Evolutionary conservation across 35 echinoderm and acorn worm genomes (phyloP).

Genomic region (Apostichopus californicus): DNA sequence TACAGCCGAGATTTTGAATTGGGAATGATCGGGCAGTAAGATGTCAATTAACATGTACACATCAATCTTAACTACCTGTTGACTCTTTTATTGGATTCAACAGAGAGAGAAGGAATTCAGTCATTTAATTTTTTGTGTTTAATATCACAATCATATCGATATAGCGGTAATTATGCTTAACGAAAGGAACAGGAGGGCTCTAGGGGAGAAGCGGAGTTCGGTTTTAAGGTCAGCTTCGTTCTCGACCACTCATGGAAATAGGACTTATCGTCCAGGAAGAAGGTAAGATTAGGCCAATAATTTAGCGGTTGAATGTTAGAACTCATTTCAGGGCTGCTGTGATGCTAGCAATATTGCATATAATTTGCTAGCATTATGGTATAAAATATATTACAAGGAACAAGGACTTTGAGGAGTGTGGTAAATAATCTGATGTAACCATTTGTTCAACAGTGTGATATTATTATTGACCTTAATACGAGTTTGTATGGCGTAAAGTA

Average conservation of each 20-base stretch:
- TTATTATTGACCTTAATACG: too few species aligned
- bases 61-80: neutral
- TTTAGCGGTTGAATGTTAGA: too few species aligned
- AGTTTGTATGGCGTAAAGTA: too few species aligned
- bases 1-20: neutral
- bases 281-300: slow-evolving; percentile 1
- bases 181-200: slow-evolving; percentile 33
- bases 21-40: neutral
- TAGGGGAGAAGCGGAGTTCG: slow-evolving; percentile 41
- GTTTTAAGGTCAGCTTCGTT: slow-evolving; percentile 36
- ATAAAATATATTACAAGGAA: too few species aligned
- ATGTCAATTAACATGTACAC: neutral
- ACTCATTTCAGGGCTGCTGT: too few species aligned
- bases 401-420: too few species aligned
- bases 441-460: too few species aligned
- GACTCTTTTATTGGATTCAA: neutral
- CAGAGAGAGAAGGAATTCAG: neutral
- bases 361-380: too few species aligned
- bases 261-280: slow-evolving; percentile 32
- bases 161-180: slow-evolving; percentile 9
- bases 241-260: neutral
- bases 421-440: too few species aligned
- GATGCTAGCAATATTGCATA: too few species aligned
- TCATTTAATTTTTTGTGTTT: neutral
- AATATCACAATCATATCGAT: too few species aligned